phyloP scores from a whole-genome alignment of 2,113 vertebrate species.

The Urocolius indicus region DNA sequence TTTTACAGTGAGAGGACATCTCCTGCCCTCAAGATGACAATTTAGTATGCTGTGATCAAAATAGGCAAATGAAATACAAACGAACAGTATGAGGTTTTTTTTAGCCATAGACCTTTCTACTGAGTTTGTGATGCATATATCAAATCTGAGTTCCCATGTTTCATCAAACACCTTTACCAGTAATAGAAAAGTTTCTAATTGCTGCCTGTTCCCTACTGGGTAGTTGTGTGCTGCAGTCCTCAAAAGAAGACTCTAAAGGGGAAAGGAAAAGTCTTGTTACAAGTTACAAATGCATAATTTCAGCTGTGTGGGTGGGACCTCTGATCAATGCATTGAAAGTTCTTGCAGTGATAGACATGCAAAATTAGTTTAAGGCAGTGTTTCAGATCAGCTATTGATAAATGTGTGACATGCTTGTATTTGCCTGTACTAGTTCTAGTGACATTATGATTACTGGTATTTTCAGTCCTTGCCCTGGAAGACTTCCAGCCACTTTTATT shows the following conservation, averaged over 20 bases:
- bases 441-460: conserved; percentile 69
- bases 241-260: background rate
- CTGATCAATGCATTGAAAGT: background rate
- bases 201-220: conserved; percentile 2
- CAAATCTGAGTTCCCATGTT: background rate
- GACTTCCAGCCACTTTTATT: conserved; percentile 81
- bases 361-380: conserved; percentile 43
- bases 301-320: conserved; percentile 4
- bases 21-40: conserved; percentile 14
- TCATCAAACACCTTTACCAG: conserved; percentile 23
- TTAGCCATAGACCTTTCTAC: conserved; percentile 11
- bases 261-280: background rate
- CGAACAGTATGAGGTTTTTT: conserved; percentile 21
- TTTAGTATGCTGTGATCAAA: background rate
- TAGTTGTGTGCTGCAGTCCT: background rate
- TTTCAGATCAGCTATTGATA: conserved; percentile 52
- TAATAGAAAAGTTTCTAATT: conserved; percentile 62
- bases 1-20: background rate
- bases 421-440: conserved; percentile 56
- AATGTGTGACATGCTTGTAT: background rate
- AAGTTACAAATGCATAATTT: conserved; percentile 10
- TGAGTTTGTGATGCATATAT: conserved; percentile 7
- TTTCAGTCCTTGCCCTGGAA: conserved; percentile 74
- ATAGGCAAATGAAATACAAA: background rate
- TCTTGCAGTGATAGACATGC: background rate